These are phyloP conservation scores for Rhipidura dahli DNA, from an alignment of 2,113 vertebrate genomes.

Conservation along the genomic window DNA sequence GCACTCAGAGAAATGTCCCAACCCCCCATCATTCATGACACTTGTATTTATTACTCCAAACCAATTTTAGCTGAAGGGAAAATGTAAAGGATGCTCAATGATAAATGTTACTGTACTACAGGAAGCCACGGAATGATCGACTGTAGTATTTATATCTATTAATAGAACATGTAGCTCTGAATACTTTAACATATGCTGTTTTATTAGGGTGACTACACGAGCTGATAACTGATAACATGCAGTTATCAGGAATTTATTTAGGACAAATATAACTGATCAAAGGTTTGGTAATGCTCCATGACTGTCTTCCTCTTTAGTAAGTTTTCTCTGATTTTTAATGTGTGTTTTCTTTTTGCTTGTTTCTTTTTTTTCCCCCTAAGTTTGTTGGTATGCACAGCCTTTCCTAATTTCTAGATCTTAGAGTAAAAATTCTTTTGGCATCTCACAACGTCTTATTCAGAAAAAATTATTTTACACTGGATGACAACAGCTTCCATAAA, in stretches of 20 bases:
- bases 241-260: background rate
- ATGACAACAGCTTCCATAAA: background rate
- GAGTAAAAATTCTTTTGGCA: background rate
- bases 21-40: background rate
- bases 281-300: background rate
- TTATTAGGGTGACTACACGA: background rate
- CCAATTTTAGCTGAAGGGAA: background rate
- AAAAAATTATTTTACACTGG: background rate
- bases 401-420: background rate
- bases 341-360: too few relatives aligned
- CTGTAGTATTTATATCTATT: background rate
- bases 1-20: background rate
- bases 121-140: background rate
- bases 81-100: background rate
- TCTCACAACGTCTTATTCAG: background rate
- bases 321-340: background rate
- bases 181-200: background rate
- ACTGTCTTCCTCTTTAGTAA: background rate
- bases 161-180: background rate
- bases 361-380: accelerated
- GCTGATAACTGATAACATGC: too few relatives aligned
- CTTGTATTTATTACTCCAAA: background rate
- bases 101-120: background rate
- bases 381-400: background rate
- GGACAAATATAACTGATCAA: background rate